A percentile compares a stretch with the other conserved stretches of the same genome.
Evolutionary conservation across 2,113 vertebrate species (phyloP).

Genomic region (Oplegnathus fasciatus): DNA sequence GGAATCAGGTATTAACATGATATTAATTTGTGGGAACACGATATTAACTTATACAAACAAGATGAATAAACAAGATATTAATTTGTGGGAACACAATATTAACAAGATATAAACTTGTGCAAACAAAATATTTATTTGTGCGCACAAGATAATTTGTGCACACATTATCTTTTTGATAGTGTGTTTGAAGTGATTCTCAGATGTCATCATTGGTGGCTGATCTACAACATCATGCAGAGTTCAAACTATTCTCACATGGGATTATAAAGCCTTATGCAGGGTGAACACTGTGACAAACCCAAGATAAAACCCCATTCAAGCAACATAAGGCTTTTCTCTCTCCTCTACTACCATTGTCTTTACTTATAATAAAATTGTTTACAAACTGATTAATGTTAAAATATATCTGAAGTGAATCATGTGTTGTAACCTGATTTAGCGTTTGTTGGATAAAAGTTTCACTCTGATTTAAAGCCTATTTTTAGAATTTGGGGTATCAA

Average conservation of each 20-base stretch:
- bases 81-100: neutral
- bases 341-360: conserved; percentile 8
- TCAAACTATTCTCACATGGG: neutral
- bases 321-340: neutral
- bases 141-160: neutral
- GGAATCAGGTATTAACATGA: neutral
- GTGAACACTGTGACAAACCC: conserved; percentile 11
- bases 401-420: neutral
- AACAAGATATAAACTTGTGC: neutral
- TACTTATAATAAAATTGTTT: neutral
- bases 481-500: neutral
- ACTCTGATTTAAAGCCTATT: neutral
- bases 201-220: neutral
- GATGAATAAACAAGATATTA: too few species aligned
- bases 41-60: neutral
- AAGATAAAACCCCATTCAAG: neutral
- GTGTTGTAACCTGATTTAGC: neutral
- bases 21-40: neutral
- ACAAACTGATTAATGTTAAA: neutral
- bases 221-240: neutral
- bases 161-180: neutral
- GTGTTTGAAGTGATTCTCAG: neutral
- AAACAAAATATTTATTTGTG: neutral
- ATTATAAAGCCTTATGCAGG: neutral
- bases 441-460: neutral